Evolutionary conservation across 2,888 invertebrate genomes (phyloP), one percentile per base, ranked within the genome.

Genomic region (Metopia argyrocephala): DNA sequence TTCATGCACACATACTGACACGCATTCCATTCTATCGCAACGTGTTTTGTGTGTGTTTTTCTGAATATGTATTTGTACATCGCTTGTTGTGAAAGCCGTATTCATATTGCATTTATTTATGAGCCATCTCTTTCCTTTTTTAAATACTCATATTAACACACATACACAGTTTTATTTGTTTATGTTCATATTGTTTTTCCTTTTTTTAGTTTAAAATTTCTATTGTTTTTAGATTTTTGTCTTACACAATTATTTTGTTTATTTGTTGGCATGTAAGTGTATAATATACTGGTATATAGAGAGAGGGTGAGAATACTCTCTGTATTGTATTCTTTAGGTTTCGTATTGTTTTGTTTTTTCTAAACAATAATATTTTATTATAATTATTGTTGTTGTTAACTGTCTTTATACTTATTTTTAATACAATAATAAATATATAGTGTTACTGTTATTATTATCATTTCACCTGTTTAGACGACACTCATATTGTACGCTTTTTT

Each of bases 321-420:
- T 50, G 31, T 69, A n/a, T 66, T 46, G 57, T 38, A 31, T 56
- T 50, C 21, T 66, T 18, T 57, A 31, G 61, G 54, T 71, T 74
- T 45, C 61, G 50, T 68, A 50, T 68, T 74, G 75, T 82, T 59
- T 65, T 81, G 74, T 76, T 31, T 79, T 45, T 69, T 76, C 79
- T 78, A 76, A 79, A 81, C 82, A 81, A 81, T 81, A 84, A 81
- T 81, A 82, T 82, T 82, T 82, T 83, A 82, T 83, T 79, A 54
- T 71, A 27, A 15, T 38, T 38, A 15, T 15, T 38, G 3, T 31
- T 12, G 3, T 23, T 54, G 21, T 50, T 45, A 20, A 61, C 66
- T 25, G 48, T 6, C 31, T 64, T 57, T 62, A 76, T 75, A 56
- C 66, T 50, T 59, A 27, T 5, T 61, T 48, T 20, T 68, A n/a